These are phyloP conservation scores for Pycnomerus fuliginosus DNA, from an alignment of 2,888 invertebrate species.

Conservation along the genomic window DNA sequence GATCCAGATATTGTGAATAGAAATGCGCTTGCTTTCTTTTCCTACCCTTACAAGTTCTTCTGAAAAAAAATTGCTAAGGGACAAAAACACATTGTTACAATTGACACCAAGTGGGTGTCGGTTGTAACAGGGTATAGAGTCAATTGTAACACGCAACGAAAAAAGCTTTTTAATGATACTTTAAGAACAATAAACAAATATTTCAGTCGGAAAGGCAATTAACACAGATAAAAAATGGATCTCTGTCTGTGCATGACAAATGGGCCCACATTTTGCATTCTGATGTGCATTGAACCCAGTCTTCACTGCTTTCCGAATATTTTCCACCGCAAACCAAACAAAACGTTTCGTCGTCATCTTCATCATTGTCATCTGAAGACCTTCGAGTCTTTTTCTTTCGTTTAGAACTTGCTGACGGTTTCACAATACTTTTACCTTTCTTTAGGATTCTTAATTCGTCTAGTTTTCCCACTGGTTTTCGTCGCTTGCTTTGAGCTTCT, in stretches of 20 bases:
- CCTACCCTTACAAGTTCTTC: neutral
- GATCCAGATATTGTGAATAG: neutral
- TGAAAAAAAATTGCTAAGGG: neutral
- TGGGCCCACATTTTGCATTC: conserved; percentile 19
- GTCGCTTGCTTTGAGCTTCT: too few relatives aligned
- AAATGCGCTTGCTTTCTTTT: neutral
- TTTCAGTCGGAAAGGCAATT: neutral
- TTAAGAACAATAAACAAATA: neutral
- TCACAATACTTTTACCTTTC: neutral
- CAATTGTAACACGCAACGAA: neutral
- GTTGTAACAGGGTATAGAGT: neutral
- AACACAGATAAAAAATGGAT: neutral
- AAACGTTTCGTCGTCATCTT: neutral
- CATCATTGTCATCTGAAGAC: neutral
- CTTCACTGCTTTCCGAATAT: neutral
- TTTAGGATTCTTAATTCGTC: too few relatives aligned
- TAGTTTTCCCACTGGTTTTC: too few relatives aligned
- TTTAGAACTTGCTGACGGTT: neutral
- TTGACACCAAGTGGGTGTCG: neutral
- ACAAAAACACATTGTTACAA: neutral
- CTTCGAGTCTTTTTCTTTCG: neutral
- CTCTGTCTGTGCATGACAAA: conserved; percentile 11
- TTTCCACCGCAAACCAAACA: neutral
- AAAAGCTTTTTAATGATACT: neutral
- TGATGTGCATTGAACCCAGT: neutral